Evolutionary conservation across 2,797 vertebrate genomes (phyloP).

Genomic region (Lepilemur septentrionalis): DNA sequence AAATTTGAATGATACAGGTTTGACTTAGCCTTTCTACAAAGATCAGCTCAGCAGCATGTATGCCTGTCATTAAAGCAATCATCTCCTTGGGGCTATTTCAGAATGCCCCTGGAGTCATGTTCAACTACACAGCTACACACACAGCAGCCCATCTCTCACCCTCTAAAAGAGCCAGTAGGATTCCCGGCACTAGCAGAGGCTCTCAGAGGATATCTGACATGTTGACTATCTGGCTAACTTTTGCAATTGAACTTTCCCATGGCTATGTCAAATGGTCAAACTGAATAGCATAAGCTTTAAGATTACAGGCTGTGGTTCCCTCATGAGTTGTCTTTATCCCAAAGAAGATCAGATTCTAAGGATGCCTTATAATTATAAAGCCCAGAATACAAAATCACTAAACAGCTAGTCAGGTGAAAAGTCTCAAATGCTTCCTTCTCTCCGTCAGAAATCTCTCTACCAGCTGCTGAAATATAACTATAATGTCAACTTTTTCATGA

Average conservation of each 20-base stretch:
- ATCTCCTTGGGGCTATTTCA: background rate
- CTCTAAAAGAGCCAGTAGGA: background rate
- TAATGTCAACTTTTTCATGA: slow-evolving; percentile 22
- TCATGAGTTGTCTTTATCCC: slow-evolving; percentile 37
- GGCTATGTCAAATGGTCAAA: slow-evolving; percentile 13
- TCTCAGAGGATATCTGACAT: slow-evolving; percentile 1
- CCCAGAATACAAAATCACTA: slow-evolving; percentile 52
- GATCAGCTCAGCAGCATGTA: background rate
- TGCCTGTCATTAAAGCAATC: background rate
- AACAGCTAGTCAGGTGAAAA: slow-evolving; percentile 55
- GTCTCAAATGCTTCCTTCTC: slow-evolving; percentile 16
- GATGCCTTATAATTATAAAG: slow-evolving; percentile 52
- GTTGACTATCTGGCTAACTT: background rate
- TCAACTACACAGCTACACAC: background rate
- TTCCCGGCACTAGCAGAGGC: background rate
- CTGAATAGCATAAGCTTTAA: background rate
- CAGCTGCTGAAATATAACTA: slow-evolving; percentile 25
- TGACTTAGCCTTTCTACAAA: slow-evolving; percentile 33
- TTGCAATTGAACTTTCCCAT: background rate
- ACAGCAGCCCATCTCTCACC: background rate
- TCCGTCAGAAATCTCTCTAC: slow-evolving; percentile 34
- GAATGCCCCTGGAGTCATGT: background rate
- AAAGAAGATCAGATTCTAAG: slow-evolving; percentile 47
- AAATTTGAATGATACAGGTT: slow-evolving; percentile 10
- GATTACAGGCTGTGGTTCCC: slow-evolving; percentile 1